Evolutionary conservation across 2,797 vertebrate genomes (phyloP), one percentile per base, ranked within the genome.

Genomic region (Bradypodion ventrale): DNA sequence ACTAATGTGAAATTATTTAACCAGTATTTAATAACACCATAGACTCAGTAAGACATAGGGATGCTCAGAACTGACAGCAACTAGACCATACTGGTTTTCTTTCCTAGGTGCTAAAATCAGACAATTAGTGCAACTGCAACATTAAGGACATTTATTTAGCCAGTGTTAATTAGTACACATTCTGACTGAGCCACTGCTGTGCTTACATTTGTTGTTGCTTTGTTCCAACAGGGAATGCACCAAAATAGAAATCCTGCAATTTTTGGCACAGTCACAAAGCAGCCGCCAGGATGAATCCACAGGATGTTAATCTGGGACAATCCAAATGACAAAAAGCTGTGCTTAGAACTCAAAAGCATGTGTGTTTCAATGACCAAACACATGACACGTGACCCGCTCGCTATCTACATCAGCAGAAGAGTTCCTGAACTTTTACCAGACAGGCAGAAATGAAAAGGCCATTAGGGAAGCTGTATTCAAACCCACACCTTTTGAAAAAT

Each of bases 131-230:
- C 68, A 65, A 56, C 19, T 3, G 52, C 52, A 56, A 12, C 32
- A 52, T 52, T 77, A 62, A 82, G 27, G 74, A 85, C 70, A 52
- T 70, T 69, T 44, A 52, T 70, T 69, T 44, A 35, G 35, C 52
- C 13, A 49, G 15, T 81, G 56, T 25, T 82, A 85, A 85, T 85
- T 77, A 85, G 79, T 56, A 82, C 84, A 52, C 32, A 42, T 77
- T 65, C 77, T 80, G 72, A 35, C 83, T 85, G 75, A n/a, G 75
- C 65, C 65, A 59, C 75, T 77, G 29, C 29, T 77, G 63, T 32
- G 6, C 73, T 75, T 68, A 16, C 40, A 19, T 78, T 83, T 6
- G 37, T 37, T 40, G 35, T 23, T 85, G 25, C 40, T 49, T 25
- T 46, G 65, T 76, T 42, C 65, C 79, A 82, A 42, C 16, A 62